Evolutionary conservation across 1,140 invertebrate genomes (phyloP).

Genomic region (Bombus sibiricus): DNA sequence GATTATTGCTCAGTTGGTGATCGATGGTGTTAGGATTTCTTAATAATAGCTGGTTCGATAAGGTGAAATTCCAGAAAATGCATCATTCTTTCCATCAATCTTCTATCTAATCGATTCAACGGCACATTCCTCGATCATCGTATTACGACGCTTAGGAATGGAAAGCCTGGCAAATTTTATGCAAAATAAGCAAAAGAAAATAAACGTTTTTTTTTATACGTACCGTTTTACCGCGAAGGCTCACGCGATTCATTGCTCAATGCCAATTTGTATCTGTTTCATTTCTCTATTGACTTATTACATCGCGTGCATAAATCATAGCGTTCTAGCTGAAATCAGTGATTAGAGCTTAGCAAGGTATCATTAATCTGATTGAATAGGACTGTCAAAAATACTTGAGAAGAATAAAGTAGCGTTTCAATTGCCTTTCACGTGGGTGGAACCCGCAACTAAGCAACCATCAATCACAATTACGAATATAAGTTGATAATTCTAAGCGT

Average conservation of each 20-base stretch:
- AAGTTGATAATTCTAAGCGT: neutral
- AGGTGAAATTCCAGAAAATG: neutral
- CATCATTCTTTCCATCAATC: neutral
- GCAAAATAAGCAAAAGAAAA: too few species aligned
- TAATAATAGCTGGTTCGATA: neutral
- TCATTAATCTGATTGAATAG: constrained; percentile 30
- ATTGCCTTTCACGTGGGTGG: neutral
- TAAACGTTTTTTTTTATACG: too few species aligned
- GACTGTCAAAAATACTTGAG: neutral
- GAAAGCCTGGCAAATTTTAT: neutral
- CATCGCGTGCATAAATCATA: constrained; percentile 8
- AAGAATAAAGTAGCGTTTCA: constrained; percentile 7
- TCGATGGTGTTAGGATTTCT: neutral
- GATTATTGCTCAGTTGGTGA: neutral
- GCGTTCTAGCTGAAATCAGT: neutral
- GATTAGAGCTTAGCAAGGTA: neutral
- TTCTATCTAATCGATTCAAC: neutral
- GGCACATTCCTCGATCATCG: neutral
- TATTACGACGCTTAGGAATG: too few species aligned
- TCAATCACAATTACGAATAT: constrained; percentile 1
- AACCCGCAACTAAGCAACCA: neutral
- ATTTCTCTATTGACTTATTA: neutral
- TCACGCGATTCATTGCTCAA: neutral
- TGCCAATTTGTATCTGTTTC: neutral
- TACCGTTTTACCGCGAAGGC: neutral